These are phyloP conservation scores for Microcebus murinus DNA, from an alignment of 2,113 vertebrate species.

Conservation along the genomic window DNA sequence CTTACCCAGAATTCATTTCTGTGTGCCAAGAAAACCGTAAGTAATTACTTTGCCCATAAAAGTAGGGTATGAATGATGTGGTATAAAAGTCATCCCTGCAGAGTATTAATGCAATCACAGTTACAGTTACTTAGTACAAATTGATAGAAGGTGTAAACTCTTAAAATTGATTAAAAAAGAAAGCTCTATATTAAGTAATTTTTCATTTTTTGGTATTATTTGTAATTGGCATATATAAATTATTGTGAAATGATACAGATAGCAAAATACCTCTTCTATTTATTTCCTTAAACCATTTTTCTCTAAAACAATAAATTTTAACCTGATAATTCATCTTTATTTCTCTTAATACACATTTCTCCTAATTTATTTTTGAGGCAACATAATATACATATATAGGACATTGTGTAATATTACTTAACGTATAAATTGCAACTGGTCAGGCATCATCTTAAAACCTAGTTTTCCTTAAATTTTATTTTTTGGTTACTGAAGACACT, in stretches of 20 bases:
- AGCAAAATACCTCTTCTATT: slow-evolving; percentile 5
- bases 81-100: neutral
- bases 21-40: slow-evolving; percentile 36
- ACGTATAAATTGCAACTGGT: slow-evolving; percentile 37
- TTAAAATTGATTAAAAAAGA: slow-evolving; percentile 5
- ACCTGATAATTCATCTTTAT: slow-evolving; percentile 30
- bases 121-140: slow-evolving; percentile 23
- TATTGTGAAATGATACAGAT: slow-evolving; percentile 22
- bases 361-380: slow-evolving; percentile 56
- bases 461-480: slow-evolving; percentile 54
- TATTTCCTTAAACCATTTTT: slow-evolving; percentile 41
- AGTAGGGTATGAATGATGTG: neutral
- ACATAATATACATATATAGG: neutral
- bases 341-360: neutral
- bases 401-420: neutral
- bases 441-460: slow-evolving; percentile 20
- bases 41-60: neutral
- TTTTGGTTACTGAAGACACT: slow-evolving; percentile 32
- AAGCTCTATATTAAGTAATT: neutral
- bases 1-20: slow-evolving; percentile 2
- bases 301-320: slow-evolving; percentile 55
- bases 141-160: neutral
- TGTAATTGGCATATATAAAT: slow-evolving; percentile 29
- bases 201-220: slow-evolving; percentile 20
- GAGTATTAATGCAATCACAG: neutral